Evolutionary conservation across 2,797 vertebrate species (phyloP).

Genomic region (Fistularia commersonii): DNA sequence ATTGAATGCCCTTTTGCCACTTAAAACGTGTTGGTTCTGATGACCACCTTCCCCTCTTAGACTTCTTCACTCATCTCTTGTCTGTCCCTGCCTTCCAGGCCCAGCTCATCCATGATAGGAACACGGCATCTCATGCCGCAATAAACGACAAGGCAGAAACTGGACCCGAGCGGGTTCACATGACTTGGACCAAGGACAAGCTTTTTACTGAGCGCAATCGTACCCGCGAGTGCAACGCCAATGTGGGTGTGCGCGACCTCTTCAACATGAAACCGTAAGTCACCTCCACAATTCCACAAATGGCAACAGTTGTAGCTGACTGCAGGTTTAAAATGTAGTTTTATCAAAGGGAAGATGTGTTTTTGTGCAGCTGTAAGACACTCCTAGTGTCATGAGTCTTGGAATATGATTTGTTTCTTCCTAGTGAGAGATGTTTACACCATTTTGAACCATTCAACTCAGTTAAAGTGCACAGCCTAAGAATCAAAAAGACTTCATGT

Average conservation of each 20-base stretch:
- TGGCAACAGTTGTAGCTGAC: background rate
- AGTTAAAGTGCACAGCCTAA: background rate
- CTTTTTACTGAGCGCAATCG: constrained; percentile 82
- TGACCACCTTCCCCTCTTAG: background rate
- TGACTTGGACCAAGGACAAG: constrained; percentile 99
- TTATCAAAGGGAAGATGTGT: background rate
- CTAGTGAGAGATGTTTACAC: constrained; percentile 31
- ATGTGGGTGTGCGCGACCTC: constrained; percentile 83
- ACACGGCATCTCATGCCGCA: constrained; percentile 82
- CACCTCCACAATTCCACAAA: background rate
- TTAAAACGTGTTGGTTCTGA: background rate
- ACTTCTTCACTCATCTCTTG: constrained; percentile 2
- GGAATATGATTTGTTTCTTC: constrained; percentile 15
- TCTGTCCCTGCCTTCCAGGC: constrained; percentile 70
- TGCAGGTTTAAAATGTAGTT: background rate
- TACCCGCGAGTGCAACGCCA: constrained; percentile 75
- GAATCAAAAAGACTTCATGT: background rate
- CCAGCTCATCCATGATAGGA: constrained; percentile 93
- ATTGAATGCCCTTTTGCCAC: too few relatives aligned
- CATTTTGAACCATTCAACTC: constrained; percentile 25
- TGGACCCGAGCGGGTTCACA: constrained; percentile 84
- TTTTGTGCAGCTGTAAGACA: background rate
- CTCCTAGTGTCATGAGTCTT: too few relatives aligned
- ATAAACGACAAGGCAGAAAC: constrained; percentile 65
- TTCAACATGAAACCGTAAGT: constrained; percentile 98